A percentile compares a stretch with the other conserved stretches of the same genome.
phyloP scores from a whole-genome alignment of 2,797 vertebrate species.

The Rhyacichthys aspro region DNA sequence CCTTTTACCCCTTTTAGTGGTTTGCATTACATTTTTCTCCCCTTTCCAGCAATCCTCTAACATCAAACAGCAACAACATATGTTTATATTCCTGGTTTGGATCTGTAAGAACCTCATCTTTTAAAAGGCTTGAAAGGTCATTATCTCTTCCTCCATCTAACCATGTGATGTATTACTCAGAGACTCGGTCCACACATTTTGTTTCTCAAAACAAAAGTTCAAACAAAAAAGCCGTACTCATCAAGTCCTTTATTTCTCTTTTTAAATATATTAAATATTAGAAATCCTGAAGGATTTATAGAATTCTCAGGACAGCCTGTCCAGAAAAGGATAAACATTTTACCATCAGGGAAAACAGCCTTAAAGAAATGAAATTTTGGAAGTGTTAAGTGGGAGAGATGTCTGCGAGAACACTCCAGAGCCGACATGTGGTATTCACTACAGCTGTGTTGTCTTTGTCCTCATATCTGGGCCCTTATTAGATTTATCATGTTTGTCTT shows the following conservation, averaged over 20 bases:
- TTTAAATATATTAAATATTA: conserved; percentile 36
- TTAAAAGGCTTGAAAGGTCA: conserved; percentile 67
- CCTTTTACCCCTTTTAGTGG: conserved; percentile 66
- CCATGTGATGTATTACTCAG: conserved; percentile 55
- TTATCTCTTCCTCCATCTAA: conserved; percentile 73
- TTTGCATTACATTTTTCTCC: conserved; percentile 58
- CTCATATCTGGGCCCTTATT: conserved; percentile 70
- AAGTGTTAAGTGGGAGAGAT: conserved; percentile 39
- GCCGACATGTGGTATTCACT: conserved; percentile 79
- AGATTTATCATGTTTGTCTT: conserved; percentile 79
- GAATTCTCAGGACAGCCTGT: conserved; percentile 22
- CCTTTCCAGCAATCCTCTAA: conserved; percentile 50
- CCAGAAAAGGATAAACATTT: conserved; percentile 54
- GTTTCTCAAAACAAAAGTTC: conserved; percentile 47
- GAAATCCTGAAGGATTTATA: conserved; percentile 24
- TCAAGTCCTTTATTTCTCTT: conserved; percentile 27
- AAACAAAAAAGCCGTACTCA: conserved; percentile 25
- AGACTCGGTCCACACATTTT: conserved; percentile 14
- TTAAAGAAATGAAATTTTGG: conserved; percentile 41
- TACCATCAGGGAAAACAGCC: conserved; percentile 36
- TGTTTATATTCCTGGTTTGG: conserved; percentile 75
- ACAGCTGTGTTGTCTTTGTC: conserved; percentile 76
- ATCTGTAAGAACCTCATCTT: conserved; percentile 66
- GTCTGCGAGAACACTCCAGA: conserved; percentile 54
- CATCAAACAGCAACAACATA: conserved; percentile 72